Conservation (phyloP, 2,888 invertebrate genomes). For the Tubiluchus corallicola region DNA sequence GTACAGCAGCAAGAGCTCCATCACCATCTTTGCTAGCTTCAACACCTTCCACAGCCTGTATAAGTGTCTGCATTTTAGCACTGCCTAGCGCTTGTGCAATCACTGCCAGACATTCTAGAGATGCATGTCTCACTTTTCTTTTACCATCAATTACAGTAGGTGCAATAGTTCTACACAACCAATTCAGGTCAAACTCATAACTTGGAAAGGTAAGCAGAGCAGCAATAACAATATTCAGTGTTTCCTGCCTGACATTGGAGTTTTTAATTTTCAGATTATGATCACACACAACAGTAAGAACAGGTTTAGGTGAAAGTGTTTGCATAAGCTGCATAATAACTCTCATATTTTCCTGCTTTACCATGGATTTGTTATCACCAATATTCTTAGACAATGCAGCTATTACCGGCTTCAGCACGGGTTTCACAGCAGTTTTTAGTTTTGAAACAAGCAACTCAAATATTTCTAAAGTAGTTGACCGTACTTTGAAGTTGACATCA, state of each 20-base stretch:
- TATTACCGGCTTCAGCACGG: slow-evolving; percentile 32
- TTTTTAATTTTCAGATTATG: slow-evolving; percentile 30
- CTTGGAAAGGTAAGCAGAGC: slow-evolving; percentile 57
- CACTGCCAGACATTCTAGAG: slow-evolving; percentile 55
- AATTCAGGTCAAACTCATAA: slow-evolving; percentile 43
- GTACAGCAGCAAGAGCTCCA: slow-evolving; percentile 33
- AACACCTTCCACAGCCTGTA: slow-evolving; percentile 31
- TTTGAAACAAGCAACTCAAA: slow-evolving; percentile 30
- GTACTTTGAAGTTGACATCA: slow-evolving; percentile 39
- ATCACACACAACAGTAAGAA: slow-evolving; percentile 35
- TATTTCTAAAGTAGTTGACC: slow-evolving; percentile 32
- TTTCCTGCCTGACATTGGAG: slow-evolving; percentile 47
- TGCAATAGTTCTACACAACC: slow-evolving; percentile 31
- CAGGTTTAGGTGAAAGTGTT: slow-evolving; percentile 33
- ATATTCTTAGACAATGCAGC: slow-evolving; percentile 31
- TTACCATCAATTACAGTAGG: slow-evolving; percentile 40
- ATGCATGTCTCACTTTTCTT: slow-evolving; percentile 53
- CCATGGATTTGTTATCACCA: slow-evolving; percentile 34
- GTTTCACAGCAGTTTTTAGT: slow-evolving; percentile 27
- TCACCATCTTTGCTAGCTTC: slow-evolving; percentile 28
- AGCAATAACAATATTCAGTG: slow-evolving; percentile 53
- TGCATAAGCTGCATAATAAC: slow-evolving; percentile 36
- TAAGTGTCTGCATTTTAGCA: slow-evolving; percentile 37
- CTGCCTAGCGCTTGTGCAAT: slow-evolving; percentile 49
- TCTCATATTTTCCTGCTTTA: slow-evolving; percentile 33